Evolutionary conservation across 2,113 vertebrate genomes (phyloP).

Genomic region (Pleuronectes platessa): DNA sequence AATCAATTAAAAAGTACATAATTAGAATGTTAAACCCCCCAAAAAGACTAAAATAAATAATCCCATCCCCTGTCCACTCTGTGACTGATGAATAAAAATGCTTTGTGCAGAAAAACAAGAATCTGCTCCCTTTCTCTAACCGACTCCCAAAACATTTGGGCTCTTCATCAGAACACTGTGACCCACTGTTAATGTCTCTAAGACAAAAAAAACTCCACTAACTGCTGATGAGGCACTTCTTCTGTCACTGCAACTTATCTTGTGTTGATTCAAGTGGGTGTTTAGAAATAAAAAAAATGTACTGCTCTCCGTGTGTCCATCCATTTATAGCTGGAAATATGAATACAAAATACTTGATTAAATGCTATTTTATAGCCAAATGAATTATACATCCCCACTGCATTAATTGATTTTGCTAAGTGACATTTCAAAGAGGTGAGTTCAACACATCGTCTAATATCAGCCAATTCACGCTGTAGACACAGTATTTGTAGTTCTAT

Average conservation of each 20-base stretch:
- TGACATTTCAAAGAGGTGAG: no score
- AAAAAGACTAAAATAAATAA: background rate
- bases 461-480: no score
- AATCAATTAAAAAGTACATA: no score
- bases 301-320: background rate
- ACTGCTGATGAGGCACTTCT: constrained; percentile 40
- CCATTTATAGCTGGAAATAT: background rate
- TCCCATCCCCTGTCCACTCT: no score
- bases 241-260: constrained; percentile 16
- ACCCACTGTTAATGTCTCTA: constrained; percentile 37
- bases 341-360: background rate
- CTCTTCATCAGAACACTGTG: constrained; percentile 55
- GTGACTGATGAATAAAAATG: constrained; percentile 21
- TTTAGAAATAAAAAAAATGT: constrained; percentile 4
- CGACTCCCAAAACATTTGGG: constrained; percentile 1
- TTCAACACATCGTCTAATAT: no score
- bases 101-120: constrained; percentile 12
- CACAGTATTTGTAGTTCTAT: no score
- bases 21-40: no score
- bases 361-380: background rate
- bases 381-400: background rate
- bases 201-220: constrained; percentile 1
- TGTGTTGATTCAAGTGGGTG: constrained; percentile 43
- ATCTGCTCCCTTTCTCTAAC: background rate
- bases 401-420: background rate